Base-by-base conservation (phyloP, 2,888 invertebrate genomes). In the Xanthia icteritia region DNA sequence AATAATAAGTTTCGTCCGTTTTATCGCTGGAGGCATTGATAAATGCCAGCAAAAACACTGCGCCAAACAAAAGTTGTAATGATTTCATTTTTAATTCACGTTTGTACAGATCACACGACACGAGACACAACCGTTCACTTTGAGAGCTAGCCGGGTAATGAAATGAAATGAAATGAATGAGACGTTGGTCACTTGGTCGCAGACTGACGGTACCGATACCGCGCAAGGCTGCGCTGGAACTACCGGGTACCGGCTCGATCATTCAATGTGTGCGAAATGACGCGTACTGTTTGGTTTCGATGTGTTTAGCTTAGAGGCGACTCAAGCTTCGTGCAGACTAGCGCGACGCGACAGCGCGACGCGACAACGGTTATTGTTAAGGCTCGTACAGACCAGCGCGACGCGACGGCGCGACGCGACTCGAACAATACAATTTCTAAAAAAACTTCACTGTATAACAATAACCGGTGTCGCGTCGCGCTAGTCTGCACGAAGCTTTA, bases 71-170 rank as follows among this genome's bases (percentile, higher is more conserved):
- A 0, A 58, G 0, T 5, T 39, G 54, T 6, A n/a, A 5, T 54
- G 9, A 58, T 45, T 72, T 72, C 86, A 82, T 85, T 76, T 72
- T 72, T 48, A 51, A 51, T 36, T 48, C 15, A 8, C 15, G 70
- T 54, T 48, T n/a, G 4, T 20, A n/a, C 48, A 42, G 15, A 15
- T 17, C 23, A 48, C 61, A 45, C 42, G 51, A 54, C 36, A 45
- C 45, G 23, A 45, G 13, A 48, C 27, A 82, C 82, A 3, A 15
- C 61, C 68, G 68, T 27, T 61, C 61, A 39, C 66, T 61, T 56
- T n/a, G 36, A 68, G 60, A 64, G 60, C 3, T 8, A 39, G 2
- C 6, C 20, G 20, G 51, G 51, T 20, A 51, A 20, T 51, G 20
- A 23, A 23, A 23, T 15, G 20, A 23, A 23, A 23, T 15, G 15